Evolutionary conservation across 2,113 vertebrate genomes (phyloP).

Genomic region (Melanerpes aurifrons): DNA sequence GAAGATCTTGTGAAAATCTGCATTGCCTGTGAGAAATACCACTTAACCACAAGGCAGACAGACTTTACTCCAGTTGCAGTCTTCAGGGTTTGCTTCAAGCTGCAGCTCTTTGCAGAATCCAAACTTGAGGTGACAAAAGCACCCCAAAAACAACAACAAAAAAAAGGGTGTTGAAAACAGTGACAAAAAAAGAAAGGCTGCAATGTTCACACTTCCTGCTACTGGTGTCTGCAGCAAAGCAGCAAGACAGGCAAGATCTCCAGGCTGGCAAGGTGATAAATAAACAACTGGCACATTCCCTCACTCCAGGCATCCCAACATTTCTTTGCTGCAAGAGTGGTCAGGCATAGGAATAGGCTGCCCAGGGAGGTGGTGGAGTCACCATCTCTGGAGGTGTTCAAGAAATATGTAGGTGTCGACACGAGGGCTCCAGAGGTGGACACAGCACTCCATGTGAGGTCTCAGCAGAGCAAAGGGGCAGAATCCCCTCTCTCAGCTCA

Average conservation of each 20-base stretch:
- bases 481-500: too few species aligned
- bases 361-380: too few species aligned
- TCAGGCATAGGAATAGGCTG: too few species aligned
- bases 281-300: constrained; percentile 27
- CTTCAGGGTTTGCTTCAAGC: constrained; percentile 40
- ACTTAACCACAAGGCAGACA: constrained; percentile 33
- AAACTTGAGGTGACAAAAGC: constrained; percentile 42
- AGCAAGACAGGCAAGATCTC: constrained; percentile 29
- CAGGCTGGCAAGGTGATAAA: constrained; percentile 34
- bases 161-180: constrained; percentile 21
- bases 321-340: neutral
- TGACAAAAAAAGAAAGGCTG: constrained; percentile 12
- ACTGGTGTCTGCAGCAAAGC: constrained; percentile 21
- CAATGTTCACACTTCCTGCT: constrained; percentile 47
- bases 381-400: too few species aligned
- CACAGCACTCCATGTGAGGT: too few species aligned
- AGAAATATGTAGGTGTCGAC: too few species aligned
- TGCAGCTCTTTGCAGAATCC: constrained; percentile 33
- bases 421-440: too few species aligned
- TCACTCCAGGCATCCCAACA: neutral
- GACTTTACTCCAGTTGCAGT: constrained; percentile 8
- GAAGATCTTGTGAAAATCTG: neutral
- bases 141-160: neutral
- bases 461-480: too few species aligned
- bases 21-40: constrained; percentile 13